phyloP scores from a whole-genome alignment of 2,797 vertebrate species.

The Silurus lanzhouensis region DNA sequence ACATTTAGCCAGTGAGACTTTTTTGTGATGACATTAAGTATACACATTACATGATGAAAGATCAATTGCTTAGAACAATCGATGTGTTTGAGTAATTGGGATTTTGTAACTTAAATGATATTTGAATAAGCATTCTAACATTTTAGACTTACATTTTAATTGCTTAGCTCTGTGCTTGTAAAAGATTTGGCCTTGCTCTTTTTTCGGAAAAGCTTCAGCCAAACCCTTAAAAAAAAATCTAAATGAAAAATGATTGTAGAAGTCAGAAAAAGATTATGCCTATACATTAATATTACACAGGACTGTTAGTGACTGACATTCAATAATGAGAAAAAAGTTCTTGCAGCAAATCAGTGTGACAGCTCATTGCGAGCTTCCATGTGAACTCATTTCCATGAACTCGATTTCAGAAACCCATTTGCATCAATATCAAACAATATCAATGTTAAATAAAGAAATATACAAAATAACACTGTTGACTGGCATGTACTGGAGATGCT shows the following conservation, averaged over 20 bases:
- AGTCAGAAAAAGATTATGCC: not conserved
- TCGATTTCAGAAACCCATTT: not conserved
- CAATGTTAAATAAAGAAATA: slow-evolving; percentile 3
- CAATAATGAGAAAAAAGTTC: slow-evolving; percentile 25
- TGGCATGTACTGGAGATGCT: slow-evolving; percentile 1
- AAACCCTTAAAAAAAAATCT: not conserved
- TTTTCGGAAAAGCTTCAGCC: not conserved
- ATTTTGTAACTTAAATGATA: not conserved
- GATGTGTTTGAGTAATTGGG: not conserved
- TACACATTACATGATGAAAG: not conserved
- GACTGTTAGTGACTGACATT: slow-evolving; percentile 25
- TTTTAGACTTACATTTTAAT: not conserved
- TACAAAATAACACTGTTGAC: slow-evolving; percentile 1
- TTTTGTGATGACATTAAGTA: not conserved
- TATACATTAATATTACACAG: slow-evolving; percentile 33
- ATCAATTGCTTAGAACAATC: not conserved
- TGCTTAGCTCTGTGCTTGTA: not conserved
- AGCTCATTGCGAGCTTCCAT: not conserved
- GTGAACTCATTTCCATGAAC: not conserved
- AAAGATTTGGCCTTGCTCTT: not conserved
- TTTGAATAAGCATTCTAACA: not conserved
- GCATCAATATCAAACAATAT: slow-evolving; percentile 10
- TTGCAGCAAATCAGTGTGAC: not conserved
- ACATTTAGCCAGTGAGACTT: not conserved
- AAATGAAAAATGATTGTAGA: not conserved